Base-by-base conservation (phyloP, 2,888 invertebrate species). In the Amphiduros pacificus region DNA sequence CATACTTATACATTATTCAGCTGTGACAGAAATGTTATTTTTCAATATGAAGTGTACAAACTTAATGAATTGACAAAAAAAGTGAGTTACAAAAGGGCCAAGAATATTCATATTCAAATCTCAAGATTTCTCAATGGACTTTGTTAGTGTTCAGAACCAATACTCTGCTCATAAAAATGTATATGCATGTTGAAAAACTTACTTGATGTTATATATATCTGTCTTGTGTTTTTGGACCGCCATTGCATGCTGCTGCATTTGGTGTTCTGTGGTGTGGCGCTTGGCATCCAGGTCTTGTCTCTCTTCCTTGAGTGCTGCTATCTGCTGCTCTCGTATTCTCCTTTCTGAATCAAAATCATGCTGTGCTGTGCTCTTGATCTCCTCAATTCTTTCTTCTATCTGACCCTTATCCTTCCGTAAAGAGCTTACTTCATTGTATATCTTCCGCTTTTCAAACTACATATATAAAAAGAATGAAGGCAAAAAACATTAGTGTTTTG, bases 241-340 rank as follows among this genome's bases (percentile, higher is more conserved):
- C 27, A 59, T 64, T 22, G 71, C 66, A 58, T 71, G 76, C 73
- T 77, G 75, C 31, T 75, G 74, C 2, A 71, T 55, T 41, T 76
- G 70, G 50, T 76, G 74, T 28, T 75, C 73, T 4, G 73, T 77
- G 1, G 75, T 76, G 6, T 70, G 64, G 28, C 74, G 67, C 54
- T 75, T 71, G 2, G 76, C 73, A 29, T 69, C 51, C 1, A 72
- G 41, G 1, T 63, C 62, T 1, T 64, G 52, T 5, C 74, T 51
- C 36, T 70, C 60, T 17, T 84, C 78, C 20, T 82, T 75, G 32
- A 85, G 81, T 51, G 84, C 61, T 0, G 65, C 59, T 31, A 81
- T 77, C 58, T 77, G 74, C 27, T 70, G 67, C 50, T 72, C 69
- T 14, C 79, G 65, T 28, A 51, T 64, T 51, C 65, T 24, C 22